Evolutionary conservation across 2,888 invertebrate genomes (phyloP), one percentile per base, ranked within the genome.

Genomic region (Leptinotarsa haldemani): DNA sequence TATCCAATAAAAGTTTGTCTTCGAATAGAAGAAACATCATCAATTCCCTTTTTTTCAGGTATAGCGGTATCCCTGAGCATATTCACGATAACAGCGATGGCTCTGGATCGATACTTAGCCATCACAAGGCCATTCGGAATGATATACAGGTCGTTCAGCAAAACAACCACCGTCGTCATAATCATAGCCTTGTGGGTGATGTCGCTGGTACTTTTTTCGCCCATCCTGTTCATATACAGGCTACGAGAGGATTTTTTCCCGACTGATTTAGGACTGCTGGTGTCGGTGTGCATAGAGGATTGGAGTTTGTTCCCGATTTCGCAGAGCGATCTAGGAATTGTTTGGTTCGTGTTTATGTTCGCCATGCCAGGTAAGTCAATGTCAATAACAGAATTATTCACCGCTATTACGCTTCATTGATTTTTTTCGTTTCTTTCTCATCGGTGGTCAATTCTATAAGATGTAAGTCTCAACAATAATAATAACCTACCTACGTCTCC

Each of bases 1-100:
- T 40, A 12, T 40, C 40, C 40, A 40, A 40, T 40, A 12, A 40
- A 12, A 40, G 9, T 12, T 40, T 40, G 9, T 40, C 40, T 40
- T 40, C 9, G 9, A 40, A 5, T 40, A 0, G 0, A 40, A 40
- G 40, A 40, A 40, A 40, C 2, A 12, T 40, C 40, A 40, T 12
- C 9, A 40, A 12, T 40, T 3, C 40, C 40, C 13, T 65, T 30
- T 53, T 2, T 67, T 25, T 80, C 88, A 94, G 94, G 93, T 70
- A 92, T 94, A 40, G 92, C 94, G n/a, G 94, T 94, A 3, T 93
- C 93, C 0, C 93, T 94, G 0, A 94, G 94, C 82, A 93, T 95
- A 67, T 94, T 94, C 85, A 94, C 94, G 0, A 94, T 95, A 80
- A 93, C 93, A 1, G 92, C 93, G 0, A 93, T 94, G 93, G 93